Conservation (phyloP, 2,888 invertebrate genomes). For the Nomada goodeniana region DNA sequence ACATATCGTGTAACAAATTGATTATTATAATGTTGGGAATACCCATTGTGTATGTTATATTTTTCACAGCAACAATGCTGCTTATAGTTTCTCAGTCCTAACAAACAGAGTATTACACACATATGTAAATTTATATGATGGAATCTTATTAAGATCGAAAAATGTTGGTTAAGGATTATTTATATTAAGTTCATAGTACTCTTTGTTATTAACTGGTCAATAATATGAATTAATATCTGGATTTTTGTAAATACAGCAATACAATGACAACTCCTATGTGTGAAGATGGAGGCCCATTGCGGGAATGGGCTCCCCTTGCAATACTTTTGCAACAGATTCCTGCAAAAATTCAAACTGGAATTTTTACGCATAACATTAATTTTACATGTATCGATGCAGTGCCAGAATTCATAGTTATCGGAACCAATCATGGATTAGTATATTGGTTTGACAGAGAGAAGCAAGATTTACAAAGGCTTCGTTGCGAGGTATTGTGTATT, state of each 20-base stretch:
- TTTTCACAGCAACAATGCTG: background rate
- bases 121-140: background rate
- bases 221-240: constrained; percentile 7
- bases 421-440: constrained; percentile 93
- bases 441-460: constrained; percentile 94
- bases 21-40: background rate
- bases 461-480: constrained; percentile 90
- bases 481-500: constrained; percentile 89
- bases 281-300: constrained; percentile 84
- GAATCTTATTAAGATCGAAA: background rate
- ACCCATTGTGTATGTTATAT: background rate
- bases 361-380: constrained; percentile 90
- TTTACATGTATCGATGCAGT: constrained; percentile 94
- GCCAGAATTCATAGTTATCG: constrained; percentile 92
- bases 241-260: constrained; percentile 28
- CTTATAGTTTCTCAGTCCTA: background rate
- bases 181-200: background rate
- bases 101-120: background rate
- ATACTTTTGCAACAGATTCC: constrained; percentile 92
- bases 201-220: background rate
- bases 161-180: background rate
- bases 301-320: constrained; percentile 93
- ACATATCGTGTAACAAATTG: constrained; percentile 8
- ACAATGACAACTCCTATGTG: constrained; percentile 81
- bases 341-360: constrained; percentile 89